Conservation (phyloP, 1,140 invertebrate species). For the Ectropis grisescens region DNA sequence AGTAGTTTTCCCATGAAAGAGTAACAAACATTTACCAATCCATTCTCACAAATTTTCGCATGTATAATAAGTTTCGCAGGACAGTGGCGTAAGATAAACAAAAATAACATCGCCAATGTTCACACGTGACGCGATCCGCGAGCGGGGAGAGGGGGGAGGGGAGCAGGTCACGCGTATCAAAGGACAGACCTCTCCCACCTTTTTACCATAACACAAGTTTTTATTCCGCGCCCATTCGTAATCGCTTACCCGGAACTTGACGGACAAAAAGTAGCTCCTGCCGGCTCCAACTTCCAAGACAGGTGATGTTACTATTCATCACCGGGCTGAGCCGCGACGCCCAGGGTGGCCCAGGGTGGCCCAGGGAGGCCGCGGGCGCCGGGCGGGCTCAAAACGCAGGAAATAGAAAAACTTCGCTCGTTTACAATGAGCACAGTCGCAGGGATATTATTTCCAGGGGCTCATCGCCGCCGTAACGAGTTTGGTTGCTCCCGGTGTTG, state of each 20-base stretch:
- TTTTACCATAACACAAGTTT: too few relatives aligned
- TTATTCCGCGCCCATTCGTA: background rate
- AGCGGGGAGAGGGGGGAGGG: too few relatives aligned
- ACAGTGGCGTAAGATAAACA: too few relatives aligned
- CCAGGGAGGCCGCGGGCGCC: background rate
- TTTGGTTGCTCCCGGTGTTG: too few relatives aligned
- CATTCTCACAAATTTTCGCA: too few relatives aligned
- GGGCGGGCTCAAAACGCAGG: constrained; percentile 3
- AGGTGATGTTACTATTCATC: constrained; percentile 5
- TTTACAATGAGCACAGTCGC: constrained; percentile 17
- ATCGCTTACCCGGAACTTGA: constrained; percentile 6
- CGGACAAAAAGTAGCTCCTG: constrained; percentile 1
- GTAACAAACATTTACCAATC: too few relatives aligned
- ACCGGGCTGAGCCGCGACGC: constrained; percentile 1
- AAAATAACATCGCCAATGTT: too few relatives aligned
- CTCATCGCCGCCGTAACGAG: background rate
- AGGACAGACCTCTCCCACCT: too few relatives aligned
- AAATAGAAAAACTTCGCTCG: constrained; percentile 29
- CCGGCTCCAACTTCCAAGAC: constrained; percentile 1
- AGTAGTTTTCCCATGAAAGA: too few relatives aligned
- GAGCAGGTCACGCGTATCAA: too few relatives aligned
- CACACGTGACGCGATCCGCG: too few relatives aligned
- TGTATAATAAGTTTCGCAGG: too few relatives aligned
- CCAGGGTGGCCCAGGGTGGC: background rate
- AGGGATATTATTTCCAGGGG: constrained; percentile 13